Evolutionary conservation across 2,113 vertebrate genomes (phyloP).

Genomic region (Labeo rohita): DNA sequence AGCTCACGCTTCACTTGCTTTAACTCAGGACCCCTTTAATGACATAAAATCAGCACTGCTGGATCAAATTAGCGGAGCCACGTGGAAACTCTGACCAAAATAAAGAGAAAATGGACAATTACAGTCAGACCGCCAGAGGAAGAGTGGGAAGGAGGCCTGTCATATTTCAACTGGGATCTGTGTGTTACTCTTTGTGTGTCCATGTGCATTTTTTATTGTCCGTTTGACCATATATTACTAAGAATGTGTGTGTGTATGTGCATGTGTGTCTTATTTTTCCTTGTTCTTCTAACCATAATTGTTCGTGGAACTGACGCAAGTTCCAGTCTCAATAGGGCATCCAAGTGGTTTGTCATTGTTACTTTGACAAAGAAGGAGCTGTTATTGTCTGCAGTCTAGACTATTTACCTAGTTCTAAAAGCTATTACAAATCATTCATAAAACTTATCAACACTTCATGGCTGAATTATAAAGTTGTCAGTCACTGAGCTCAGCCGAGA

Average conservation of each 20-base stretch:
- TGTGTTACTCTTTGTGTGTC: neutral
- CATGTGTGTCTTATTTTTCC: constrained; percentile 11
- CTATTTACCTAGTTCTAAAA: constrained; percentile 15
- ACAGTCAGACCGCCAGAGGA: constrained; percentile 56
- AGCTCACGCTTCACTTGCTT: constrained; percentile 63
- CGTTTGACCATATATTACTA: neutral
- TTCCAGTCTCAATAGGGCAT: constrained; percentile 7
- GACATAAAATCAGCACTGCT: constrained; percentile 59
- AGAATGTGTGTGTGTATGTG: constrained; percentile 8
- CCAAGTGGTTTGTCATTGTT: constrained; percentile 26
- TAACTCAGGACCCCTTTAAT: constrained; percentile 59
- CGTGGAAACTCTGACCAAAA: constrained; percentile 68
- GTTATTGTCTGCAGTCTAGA: neutral
- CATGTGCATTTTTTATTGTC: constrained; percentile 9
- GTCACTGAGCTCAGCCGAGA: constrained; percentile 6
- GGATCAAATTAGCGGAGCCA: constrained; percentile 69
- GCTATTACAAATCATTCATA: constrained; percentile 19
- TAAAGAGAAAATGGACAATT: constrained; percentile 51
- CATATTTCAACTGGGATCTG: constrained; percentile 20
- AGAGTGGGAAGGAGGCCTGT: constrained; percentile 42
- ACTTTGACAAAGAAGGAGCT: constrained; percentile 13
- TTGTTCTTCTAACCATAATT: neutral
- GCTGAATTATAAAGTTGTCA: constrained; percentile 30
- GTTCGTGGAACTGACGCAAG: constrained; percentile 25
- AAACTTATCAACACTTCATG: constrained; percentile 30